Evolutionary conservation across 2,888 invertebrate species (phyloP).

Genomic region (Megastigmus dorsalis): DNA sequence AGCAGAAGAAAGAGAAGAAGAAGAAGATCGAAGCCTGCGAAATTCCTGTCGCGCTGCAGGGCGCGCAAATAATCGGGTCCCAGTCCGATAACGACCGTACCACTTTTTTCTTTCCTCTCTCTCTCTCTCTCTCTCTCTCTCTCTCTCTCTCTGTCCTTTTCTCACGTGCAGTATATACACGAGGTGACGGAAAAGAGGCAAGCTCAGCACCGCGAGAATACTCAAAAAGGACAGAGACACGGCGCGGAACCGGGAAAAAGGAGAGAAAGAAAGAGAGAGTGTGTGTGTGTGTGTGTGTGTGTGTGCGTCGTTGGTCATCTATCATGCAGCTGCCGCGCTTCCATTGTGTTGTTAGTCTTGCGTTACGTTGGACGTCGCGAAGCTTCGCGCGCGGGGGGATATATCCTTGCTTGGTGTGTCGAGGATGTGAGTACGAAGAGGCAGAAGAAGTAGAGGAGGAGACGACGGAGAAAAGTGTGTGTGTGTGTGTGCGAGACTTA

Average conservation of each 20-base stretch:
- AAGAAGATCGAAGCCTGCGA: conserved; percentile 31
- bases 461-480: not conserved
- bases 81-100: conserved; percentile 43
- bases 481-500: not conserved
- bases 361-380: conserved; percentile 71
- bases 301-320: conserved; percentile 56
- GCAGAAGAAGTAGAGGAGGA: too few species aligned
- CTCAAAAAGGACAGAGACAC: not conserved
- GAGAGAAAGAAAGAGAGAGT: not conserved
- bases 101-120: conserved; percentile 6
- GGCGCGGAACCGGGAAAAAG: not conserved
- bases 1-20: not conserved
- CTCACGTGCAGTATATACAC: too few species aligned
- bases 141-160: not conserved
- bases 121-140: not conserved
- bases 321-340: conserved; percentile 70
- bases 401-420: conserved; percentile 56
- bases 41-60: conserved; percentile 51
- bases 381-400: too few species aligned
- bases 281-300: too few species aligned
- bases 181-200: not conserved
- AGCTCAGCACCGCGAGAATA: too few species aligned
- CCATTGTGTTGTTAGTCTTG: conserved; percentile 74
- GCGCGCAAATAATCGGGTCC: conserved; percentile 51
- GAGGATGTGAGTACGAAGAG: too few species aligned